Conservation (phyloP, 2,113 vertebrate species). For the Anhinga anhinga region DNA sequence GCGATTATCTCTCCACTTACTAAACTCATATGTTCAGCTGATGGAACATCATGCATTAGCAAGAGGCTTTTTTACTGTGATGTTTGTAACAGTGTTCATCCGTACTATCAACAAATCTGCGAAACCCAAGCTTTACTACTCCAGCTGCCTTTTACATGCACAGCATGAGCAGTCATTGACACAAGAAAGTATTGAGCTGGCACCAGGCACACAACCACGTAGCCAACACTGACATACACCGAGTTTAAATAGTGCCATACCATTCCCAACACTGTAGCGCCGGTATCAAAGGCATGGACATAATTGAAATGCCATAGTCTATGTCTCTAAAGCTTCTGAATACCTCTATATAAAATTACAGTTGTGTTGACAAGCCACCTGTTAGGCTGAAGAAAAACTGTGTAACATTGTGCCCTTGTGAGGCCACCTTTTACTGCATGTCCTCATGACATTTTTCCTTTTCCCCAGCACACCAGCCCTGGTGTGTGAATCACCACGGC, state of each 20-base stretch:
- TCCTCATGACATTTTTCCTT: constrained; percentile 2
- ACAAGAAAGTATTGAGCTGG: not conserved
- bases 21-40: not conserved
- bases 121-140: constrained; percentile 25
- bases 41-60: not conserved
- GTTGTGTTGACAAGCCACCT: constrained; percentile 76
- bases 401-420: constrained; percentile 54
- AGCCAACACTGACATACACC: constrained; percentile 7
- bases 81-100: not conserved
- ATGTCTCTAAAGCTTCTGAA: constrained; percentile 70
- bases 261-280: constrained; percentile 35
- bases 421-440: constrained; percentile 41
- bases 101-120: constrained; percentile 1
- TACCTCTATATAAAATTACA: constrained; percentile 79
- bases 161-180: not conserved
- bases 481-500: not conserved
- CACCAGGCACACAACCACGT: not conserved
- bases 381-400: constrained; percentile 67
- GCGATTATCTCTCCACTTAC: not conserved
- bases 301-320: constrained; percentile 68
- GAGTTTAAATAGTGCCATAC: constrained; percentile 39
- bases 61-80: not conserved
- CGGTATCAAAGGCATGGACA: constrained; percentile 72
- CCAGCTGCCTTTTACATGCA: constrained; percentile 11
- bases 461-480: not conserved